phyloP scores from a whole-genome alignment of 2,888 invertebrate genomes.

The Miltochrista miniata region DNA sequence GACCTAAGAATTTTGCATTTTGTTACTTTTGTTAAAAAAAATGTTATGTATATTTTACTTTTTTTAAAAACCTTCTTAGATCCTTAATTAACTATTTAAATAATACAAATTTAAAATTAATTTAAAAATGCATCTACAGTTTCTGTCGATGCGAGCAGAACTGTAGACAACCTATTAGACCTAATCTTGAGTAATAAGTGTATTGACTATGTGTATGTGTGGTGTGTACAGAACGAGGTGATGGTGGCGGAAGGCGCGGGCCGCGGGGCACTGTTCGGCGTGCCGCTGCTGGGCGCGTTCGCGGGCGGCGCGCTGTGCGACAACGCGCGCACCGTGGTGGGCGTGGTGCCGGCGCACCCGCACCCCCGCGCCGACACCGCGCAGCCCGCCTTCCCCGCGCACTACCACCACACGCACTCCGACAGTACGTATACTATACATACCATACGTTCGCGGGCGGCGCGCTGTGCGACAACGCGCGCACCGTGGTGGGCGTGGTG shows the following conservation, averaged over 20 bases:
- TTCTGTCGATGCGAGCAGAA: no score
- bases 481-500: conserved; percentile 86
- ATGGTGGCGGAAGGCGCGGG: conserved; percentile 45
- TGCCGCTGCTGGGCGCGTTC: conserved; percentile 85
- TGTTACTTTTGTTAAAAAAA: no score
- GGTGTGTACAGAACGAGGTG: conserved; percentile 42
- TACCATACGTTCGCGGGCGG: conserved; percentile 87
- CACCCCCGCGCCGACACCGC: conserved; percentile 10
- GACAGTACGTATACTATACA: neutral
- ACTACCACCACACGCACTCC: conserved; percentile 19
- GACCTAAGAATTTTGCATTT: no score
- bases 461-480: conserved; percentile 89
- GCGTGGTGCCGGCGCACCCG: conserved; percentile 75
- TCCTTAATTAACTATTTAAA: no score
- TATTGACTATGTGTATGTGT: no score
- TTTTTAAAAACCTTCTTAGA: no score
- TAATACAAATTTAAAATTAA: no score
- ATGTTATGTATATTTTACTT: no score
- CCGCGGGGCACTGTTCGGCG: conserved; percentile 43
- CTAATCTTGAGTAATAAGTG: no score
- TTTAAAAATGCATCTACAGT: no score
- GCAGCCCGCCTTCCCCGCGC: conserved; percentile 31
- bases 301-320: conserved; percentile 89
- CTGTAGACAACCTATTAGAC: no score
- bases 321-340: conserved; percentile 88